These are phyloP conservation scores for Cacoxenus indagator DNA, from an alignment of 2,888 invertebrate species.

Conservation along the genomic window DNA sequence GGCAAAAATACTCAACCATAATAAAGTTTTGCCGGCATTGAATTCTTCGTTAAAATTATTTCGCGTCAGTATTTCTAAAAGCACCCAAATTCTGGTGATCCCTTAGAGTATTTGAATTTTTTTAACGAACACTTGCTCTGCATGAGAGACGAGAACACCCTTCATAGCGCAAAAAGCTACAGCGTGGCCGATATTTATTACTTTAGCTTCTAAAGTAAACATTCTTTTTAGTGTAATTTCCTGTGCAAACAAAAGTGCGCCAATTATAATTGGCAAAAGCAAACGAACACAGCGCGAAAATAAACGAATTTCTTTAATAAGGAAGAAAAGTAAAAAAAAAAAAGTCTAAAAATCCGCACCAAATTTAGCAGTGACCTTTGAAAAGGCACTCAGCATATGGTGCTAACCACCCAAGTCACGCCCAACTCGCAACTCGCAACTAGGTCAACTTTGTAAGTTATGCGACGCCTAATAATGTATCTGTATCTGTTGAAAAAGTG, in stretches of 20 bases:
- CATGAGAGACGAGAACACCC: too few species aligned
- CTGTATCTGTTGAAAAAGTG: not conserved
- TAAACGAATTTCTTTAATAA: not conserved
- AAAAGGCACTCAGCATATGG: not conserved
- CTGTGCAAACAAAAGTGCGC: conserved; percentile 42
- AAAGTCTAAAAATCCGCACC: not conserved
- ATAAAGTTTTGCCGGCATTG: too few species aligned
- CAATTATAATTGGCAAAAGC: conserved; percentile 20
- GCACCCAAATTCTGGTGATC: too few species aligned
- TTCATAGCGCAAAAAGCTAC: not conserved
- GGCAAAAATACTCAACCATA: too few species aligned
- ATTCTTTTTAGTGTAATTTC: conserved; percentile 43
- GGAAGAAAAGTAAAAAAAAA: not conserved
- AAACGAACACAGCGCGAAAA: conserved; percentile 4
- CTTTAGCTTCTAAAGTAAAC: conserved; percentile 34
- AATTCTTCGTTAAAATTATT: too few species aligned
- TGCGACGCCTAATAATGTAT: conserved; percentile 18
- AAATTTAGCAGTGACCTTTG: conserved; percentile 15
- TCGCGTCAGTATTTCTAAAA: too few species aligned
- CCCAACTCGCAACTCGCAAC: not conserved
- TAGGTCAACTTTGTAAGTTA: conserved; percentile 12
- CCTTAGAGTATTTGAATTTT: too few species aligned
- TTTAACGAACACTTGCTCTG: too few species aligned
- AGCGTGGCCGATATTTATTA: conserved; percentile 31
- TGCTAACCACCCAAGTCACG: not conserved